These are phyloP conservation scores for Drosophila littoralis DNA, from an alignment of 1,140 invertebrate species.

Conservation along the genomic window DNA sequence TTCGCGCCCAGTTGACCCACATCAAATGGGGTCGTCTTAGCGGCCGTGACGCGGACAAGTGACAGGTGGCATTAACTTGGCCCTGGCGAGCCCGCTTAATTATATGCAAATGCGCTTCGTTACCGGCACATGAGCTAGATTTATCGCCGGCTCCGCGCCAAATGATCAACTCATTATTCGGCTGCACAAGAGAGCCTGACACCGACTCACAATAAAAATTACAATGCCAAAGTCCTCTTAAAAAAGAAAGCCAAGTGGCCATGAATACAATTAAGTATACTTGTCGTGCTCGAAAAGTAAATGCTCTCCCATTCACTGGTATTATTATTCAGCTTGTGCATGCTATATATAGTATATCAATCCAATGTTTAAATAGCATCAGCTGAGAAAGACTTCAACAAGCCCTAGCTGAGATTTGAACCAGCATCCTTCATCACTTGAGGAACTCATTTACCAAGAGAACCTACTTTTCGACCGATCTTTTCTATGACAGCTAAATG, in stretches of 20 bases:
- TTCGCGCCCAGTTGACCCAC: constrained; percentile 53
- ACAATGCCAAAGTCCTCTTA: background rate
- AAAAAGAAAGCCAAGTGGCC: background rate
- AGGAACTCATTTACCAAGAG: too few species aligned
- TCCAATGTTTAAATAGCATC: too few species aligned
- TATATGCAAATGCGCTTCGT: constrained; percentile 44
- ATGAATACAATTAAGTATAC: too few species aligned
- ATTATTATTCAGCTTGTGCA: too few species aligned
- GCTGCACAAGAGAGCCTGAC: background rate
- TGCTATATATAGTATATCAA: too few species aligned
- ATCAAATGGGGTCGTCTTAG: constrained; percentile 34
- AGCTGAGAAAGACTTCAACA: too few species aligned
- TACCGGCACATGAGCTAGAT: constrained; percentile 17
- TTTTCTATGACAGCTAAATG: too few species aligned
- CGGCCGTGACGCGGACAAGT: constrained; percentile 29
- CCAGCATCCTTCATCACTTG: too few species aligned
- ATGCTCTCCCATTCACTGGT: too few species aligned
- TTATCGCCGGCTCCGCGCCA: constrained; percentile 3
- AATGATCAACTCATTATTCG: constrained; percentile 4
- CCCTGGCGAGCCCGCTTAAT: constrained; percentile 22
- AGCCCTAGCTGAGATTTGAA: too few species aligned
- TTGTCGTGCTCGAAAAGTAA: too few species aligned
- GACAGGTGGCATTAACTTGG: constrained; percentile 24
- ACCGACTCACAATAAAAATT: background rate
- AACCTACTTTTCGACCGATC: too few species aligned